Evolutionary conservation across 2,113 vertebrate species (phyloP).

Genomic region (Craseonycteris thonglongyai): DNA sequence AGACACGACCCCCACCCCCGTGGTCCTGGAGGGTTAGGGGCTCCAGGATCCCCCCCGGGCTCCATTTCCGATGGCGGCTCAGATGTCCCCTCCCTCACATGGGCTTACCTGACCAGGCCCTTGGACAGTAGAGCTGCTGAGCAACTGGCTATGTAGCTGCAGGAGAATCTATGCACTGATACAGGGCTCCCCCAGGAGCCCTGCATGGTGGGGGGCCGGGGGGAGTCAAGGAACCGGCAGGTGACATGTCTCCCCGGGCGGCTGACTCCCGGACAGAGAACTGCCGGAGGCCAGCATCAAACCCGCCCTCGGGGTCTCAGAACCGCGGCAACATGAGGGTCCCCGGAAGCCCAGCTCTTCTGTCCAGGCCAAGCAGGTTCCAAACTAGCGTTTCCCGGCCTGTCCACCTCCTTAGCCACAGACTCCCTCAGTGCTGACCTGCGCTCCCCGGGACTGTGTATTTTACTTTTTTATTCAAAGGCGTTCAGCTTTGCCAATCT

Average conservation of each 20-base stretch:
- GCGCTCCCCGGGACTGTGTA: neutral
- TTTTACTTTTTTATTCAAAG: neutral
- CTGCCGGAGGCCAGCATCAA: neutral
- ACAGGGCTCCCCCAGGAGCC: no score
- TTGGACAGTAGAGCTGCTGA: neutral
- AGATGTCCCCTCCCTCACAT: neutral
- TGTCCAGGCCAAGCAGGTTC: neutral
- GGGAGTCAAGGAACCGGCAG: no score
- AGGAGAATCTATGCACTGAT: neutral
- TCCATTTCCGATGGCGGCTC: neutral
- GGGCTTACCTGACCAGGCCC: neutral
- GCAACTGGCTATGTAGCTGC: neutral
- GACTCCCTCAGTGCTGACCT: neutral
- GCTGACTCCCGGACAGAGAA: neutral
- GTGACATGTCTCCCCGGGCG: neutral
- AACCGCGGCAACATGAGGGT: neutral
- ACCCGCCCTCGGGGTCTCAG: neutral
- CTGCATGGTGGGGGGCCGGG: no score
- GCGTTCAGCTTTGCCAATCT: neutral
- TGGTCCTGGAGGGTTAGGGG: neutral
- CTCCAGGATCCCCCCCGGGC: no score
- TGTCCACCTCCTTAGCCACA: neutral
- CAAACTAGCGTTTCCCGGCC: neutral
- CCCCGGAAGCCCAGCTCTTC: no score
- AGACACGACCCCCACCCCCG: no score